A percentile compares a stretch with the other conserved stretches of the same genome.
Conservation (phyloP, 2,113 vertebrate genomes). For the Opisthocomus hoazin region DNA sequence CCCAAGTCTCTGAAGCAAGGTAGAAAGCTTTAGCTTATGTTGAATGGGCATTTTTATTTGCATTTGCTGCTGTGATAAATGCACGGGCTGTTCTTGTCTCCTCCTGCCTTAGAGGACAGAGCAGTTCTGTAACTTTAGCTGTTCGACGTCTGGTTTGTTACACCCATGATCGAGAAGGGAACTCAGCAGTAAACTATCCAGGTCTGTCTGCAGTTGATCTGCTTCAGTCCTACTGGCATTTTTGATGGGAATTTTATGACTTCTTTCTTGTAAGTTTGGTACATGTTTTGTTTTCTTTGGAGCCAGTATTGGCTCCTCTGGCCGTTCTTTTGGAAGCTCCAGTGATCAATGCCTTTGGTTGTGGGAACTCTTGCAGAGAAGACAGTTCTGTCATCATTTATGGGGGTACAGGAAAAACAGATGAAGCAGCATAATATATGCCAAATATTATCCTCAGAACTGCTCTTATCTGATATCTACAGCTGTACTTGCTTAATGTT, state of each 20-base stretch:
- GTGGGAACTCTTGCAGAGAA: slow-evolving; percentile 52
- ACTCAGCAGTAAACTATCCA: not conserved
- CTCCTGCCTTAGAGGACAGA: not conserved
- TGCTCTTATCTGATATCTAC: slow-evolving; percentile 55
- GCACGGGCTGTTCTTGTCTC: not conserved
- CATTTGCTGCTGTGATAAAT: not conserved
- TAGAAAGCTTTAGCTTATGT: not conserved
- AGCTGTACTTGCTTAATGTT: slow-evolving; percentile 55
- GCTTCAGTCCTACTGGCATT: slow-evolving; percentile 37
- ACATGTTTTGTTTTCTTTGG: slow-evolving; percentile 47
- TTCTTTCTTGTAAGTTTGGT: slow-evolving; percentile 25
- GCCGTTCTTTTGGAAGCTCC: slow-evolving; percentile 42
- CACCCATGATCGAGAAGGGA: not conserved
- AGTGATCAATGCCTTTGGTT: slow-evolving; percentile 59
- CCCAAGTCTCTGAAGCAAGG: not conserved
- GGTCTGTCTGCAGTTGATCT: slow-evolving; percentile 32
- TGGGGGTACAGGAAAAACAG: slow-evolving; percentile 47
- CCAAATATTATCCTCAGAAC: slow-evolving; percentile 26
- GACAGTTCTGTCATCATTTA: slow-evolving; percentile 50
- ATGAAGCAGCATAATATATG: slow-evolving; percentile 23
- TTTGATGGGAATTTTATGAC: slow-evolving; percentile 40
- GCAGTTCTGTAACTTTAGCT: not conserved
- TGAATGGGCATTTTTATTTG: not conserved
- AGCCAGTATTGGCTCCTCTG: slow-evolving; percentile 8
- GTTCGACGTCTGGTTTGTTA: not conserved